phyloP scores from a whole-genome alignment of 2,797 vertebrate genomes.

The Lophius americanus region DNA sequence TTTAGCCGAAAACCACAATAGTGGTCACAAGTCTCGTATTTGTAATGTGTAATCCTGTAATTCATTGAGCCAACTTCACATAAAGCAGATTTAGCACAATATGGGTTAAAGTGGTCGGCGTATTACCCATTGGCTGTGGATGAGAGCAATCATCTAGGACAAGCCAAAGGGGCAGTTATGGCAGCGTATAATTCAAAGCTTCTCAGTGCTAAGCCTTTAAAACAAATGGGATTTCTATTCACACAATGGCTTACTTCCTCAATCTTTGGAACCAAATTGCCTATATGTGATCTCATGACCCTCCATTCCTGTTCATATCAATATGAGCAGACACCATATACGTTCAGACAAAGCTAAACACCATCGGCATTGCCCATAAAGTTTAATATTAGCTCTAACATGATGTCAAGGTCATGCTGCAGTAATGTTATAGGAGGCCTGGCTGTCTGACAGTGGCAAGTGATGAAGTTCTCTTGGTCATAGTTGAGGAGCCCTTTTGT shows the following conservation, averaged over 20 bases:
- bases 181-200: constrained; percentile 36
- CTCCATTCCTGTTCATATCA: constrained; percentile 37
- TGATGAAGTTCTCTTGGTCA: constrained; percentile 74
- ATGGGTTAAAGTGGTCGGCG: constrained; percentile 3
- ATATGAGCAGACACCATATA: constrained; percentile 66
- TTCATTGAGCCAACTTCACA: constrained; percentile 6
- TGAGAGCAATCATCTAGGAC: constrained; percentile 41
- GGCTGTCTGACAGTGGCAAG: constrained; percentile 61
- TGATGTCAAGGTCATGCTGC: constrained; percentile 77
- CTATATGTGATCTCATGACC: constrained; percentile 44
- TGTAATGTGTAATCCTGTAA: constrained; percentile 11
- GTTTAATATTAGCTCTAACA: constrained; percentile 76
- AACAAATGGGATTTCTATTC: constrained; percentile 53
- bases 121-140: constrained; percentile 17
- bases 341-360: constrained; percentile 71
- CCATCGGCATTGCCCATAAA: constrained; percentile 68
- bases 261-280: constrained; percentile 25
- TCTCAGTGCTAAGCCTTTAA: constrained; percentile 52
- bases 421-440: constrained; percentile 64
- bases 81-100: constrained; percentile 10
- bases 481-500: constrained; percentile 67
- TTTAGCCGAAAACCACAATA: constrained; percentile 6
- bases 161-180: constrained; percentile 31
- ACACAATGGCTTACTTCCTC: constrained; percentile 2
- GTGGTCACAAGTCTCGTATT: constrained; percentile 8